These are phyloP conservation scores for Ispidina picta DNA, from an alignment of 2,797 vertebrate species.

Conservation along the genomic window DNA sequence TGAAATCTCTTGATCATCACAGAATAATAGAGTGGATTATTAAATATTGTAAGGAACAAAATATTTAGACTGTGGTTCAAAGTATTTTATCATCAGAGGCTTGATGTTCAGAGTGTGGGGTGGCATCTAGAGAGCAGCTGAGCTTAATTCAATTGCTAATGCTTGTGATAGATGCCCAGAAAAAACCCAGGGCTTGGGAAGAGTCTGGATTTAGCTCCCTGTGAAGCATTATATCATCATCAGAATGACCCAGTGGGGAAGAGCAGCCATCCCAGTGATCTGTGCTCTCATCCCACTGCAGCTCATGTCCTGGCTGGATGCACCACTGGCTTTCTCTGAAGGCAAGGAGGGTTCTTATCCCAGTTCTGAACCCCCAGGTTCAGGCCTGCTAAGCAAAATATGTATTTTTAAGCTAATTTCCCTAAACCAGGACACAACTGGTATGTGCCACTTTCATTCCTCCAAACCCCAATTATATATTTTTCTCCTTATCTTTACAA, in stretches of 20 bases:
- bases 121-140: background rate
- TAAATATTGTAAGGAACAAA: conserved; percentile 46
- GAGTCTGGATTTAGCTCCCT: background rate
- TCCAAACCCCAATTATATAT: background rate
- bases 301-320: background rate
- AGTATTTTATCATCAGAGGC: background rate
- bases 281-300: background rate
- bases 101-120: background rate
- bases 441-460: background rate
- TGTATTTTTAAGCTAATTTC: background rate
- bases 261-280: background rate
- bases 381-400: background rate
- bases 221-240: rapidly evolving
- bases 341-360: background rate
- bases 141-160: rapidly evolving
- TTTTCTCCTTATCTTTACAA: background rate
- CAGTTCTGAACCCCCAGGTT: background rate
- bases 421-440: background rate
- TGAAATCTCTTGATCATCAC: conserved; percentile 15
- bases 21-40: conserved; percentile 18
- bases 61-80: background rate
- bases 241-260: background rate
- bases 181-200: background rate
- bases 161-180: background rate
- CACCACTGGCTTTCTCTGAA: background rate